Evolutionary conservation across 2,888 invertebrate genomes (phyloP).

Genomic region (Zygogramma bicolorata): DNA sequence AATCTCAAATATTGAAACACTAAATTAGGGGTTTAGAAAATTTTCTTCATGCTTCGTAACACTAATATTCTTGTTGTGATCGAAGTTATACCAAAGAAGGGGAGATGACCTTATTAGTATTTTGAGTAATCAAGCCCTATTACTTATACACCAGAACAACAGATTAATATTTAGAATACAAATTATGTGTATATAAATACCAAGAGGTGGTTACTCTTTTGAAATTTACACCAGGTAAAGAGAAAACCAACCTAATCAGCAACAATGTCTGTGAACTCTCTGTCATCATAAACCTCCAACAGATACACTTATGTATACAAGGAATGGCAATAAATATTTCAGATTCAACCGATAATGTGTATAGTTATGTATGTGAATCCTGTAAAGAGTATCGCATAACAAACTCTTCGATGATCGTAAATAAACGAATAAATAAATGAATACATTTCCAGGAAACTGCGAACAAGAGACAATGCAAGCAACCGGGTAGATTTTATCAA

Average conservation of each 20-base stretch:
- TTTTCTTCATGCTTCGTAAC: too few relatives aligned
- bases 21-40: too few relatives aligned
- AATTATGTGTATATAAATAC: too few relatives aligned
- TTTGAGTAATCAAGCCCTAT: too few relatives aligned
- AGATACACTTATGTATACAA: conserved; percentile 25
- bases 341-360: conserved; percentile 31
- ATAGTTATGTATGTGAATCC: conserved; percentile 39
- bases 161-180: too few relatives aligned
- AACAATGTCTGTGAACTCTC: conserved; percentile 8
- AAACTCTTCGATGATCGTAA: conserved; percentile 36
- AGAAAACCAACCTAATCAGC: conserved; percentile 1
- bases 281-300: conserved; percentile 13
- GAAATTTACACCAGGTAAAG: not conserved
- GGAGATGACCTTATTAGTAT: too few relatives aligned
- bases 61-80: too few relatives aligned
- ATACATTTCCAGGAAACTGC: conserved; percentile 44
- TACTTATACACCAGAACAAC: not conserved
- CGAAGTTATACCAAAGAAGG: too few relatives aligned
- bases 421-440: conserved; percentile 44
- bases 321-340: conserved; percentile 36
- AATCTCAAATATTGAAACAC: too few relatives aligned
- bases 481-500: conserved; percentile 42
- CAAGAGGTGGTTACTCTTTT: too few relatives aligned
- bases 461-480: conserved; percentile 38
- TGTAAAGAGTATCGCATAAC: conserved; percentile 40